phyloP scores from a whole-genome alignment of 2,888 invertebrate genomes.

The Cremastinae sp. region DNA sequence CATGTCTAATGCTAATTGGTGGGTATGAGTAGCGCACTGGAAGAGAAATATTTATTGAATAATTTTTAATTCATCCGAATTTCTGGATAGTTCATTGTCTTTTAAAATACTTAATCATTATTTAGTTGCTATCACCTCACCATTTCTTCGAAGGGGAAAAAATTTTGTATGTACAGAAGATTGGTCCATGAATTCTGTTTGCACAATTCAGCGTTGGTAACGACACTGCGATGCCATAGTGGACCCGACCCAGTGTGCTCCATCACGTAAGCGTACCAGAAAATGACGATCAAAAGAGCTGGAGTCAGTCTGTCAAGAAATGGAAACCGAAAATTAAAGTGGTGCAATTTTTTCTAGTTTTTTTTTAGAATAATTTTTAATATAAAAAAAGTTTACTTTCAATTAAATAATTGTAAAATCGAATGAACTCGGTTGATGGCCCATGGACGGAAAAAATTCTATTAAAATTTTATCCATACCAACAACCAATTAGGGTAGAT shows the following conservation, averaged over 20 bases:
- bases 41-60: conserved; percentile 15
- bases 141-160: conserved; percentile 86
- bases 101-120: not conserved
- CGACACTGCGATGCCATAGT: conserved; percentile 85
- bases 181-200: conserved; percentile 86
- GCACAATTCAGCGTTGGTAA: conserved; percentile 85
- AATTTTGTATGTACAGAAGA: conserved; percentile 85
- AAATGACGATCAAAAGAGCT: conserved; percentile 83
- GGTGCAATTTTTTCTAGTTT: not conserved
- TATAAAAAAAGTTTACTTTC: not conserved
- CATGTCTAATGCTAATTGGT: conserved; percentile 88
- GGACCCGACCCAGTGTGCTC: conserved; percentile 85
- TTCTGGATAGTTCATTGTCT: not conserved
- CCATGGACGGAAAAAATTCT: no score
- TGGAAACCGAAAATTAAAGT: no score
- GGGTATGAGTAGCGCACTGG: conserved; percentile 89
- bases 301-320: conserved; percentile 85
- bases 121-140: conserved; percentile 77
- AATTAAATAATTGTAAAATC: no score
- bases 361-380: conserved; percentile 18
- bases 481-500: no score
- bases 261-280: conserved; percentile 86
- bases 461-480: no score
- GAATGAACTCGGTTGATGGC: no score
- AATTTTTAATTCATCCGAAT: conserved; percentile 10